Conservation (phyloP, 2,797 vertebrate genomes). For the Thripadectes ignobilis region DNA sequence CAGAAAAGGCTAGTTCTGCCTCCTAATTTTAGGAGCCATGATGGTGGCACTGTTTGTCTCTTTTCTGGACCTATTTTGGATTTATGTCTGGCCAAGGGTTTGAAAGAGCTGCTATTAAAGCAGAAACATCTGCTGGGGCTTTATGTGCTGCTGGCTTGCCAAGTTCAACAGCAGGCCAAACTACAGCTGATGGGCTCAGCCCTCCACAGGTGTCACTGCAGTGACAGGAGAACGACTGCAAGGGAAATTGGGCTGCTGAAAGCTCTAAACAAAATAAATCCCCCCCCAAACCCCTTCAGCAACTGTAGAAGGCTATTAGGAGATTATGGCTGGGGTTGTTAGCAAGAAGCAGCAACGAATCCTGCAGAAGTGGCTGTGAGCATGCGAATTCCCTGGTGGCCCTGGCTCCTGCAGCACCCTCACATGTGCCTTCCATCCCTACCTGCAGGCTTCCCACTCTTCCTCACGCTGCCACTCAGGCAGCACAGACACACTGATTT, state of each 20-base stretch:
- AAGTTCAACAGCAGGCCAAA: constrained; percentile 24
- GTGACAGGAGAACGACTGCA: neutral
- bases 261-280: neutral
- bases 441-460: neutral
- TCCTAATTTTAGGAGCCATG: constrained; percentile 34
- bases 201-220: constrained; percentile 26
- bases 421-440: neutral
- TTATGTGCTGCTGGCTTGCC: constrained; percentile 1
- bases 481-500: neutral
- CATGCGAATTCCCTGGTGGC: fast-evolving
- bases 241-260: neutral
- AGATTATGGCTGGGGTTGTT: neutral
- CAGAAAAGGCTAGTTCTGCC: constrained; percentile 31
- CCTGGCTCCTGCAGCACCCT: neutral
- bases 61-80: constrained; percentile 26
- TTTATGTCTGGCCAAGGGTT: constrained; percentile 14
- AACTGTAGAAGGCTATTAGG: neutral
- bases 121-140: constrained; percentile 29
- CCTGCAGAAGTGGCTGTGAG: neutral
- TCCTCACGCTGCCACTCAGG: neutral
- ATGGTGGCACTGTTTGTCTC: constrained; percentile 7
- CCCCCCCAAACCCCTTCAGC: neutral
- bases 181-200: constrained; percentile 13
- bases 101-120: constrained; percentile 32
- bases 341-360: neutral